Percentiles rank a stretch among this genome's conserved stretches.
Evolutionary conservation across 2,888 invertebrate species (phyloP).

Genomic region (Drosophila niveifrons): DNA sequence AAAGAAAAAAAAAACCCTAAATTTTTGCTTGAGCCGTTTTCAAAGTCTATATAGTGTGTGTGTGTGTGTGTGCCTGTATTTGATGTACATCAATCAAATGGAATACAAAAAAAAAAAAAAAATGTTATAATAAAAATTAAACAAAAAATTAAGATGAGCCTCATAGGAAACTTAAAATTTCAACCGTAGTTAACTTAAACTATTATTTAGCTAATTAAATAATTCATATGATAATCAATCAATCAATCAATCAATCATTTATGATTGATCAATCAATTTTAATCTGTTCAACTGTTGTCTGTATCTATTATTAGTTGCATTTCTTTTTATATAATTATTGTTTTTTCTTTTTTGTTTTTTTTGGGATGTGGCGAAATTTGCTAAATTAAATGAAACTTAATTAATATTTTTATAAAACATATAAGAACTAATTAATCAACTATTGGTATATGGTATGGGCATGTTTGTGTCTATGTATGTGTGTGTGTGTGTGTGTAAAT

Average conservation of each 20-base stretch:
- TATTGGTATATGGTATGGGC: slow-evolving; percentile 17
- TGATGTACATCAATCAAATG: slow-evolving; percentile 15
- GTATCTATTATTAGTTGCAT: slow-evolving; percentile 5
- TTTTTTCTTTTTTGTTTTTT: slow-evolving; percentile 31
- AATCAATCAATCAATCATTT: background rate
- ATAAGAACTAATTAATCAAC: slow-evolving; percentile 30
- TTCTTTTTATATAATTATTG: slow-evolving; percentile 19
- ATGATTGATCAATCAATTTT: background rate
- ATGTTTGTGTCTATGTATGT: slow-evolving; percentile 18
- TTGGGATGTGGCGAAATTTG: slow-evolving; percentile 58
- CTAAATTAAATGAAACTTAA: slow-evolving; percentile 61
- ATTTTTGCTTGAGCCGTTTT: slow-evolving; percentile 29
- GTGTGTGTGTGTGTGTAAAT: slow-evolving; percentile 34
- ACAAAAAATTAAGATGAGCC: slow-evolving; percentile 83
- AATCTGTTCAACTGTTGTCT: slow-evolving; percentile 21
- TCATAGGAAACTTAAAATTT: slow-evolving; percentile 85
- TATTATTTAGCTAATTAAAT: slow-evolving; percentile 75
- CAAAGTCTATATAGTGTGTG: slow-evolving; percentile 18
- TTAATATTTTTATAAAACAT: slow-evolving; percentile 50
- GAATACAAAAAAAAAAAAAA: slow-evolving; percentile 28
- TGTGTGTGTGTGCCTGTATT: slow-evolving; percentile 14
- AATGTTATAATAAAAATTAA: slow-evolving; percentile 27
- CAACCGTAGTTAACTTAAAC: slow-evolving; percentile 83
- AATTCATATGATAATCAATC: slow-evolving; percentile 28
- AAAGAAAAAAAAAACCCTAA: slow-evolving; percentile 10